phyloP scores from a whole-genome alignment of 2,113 vertebrate genomes.

The Leuciscus idus region DNA sequence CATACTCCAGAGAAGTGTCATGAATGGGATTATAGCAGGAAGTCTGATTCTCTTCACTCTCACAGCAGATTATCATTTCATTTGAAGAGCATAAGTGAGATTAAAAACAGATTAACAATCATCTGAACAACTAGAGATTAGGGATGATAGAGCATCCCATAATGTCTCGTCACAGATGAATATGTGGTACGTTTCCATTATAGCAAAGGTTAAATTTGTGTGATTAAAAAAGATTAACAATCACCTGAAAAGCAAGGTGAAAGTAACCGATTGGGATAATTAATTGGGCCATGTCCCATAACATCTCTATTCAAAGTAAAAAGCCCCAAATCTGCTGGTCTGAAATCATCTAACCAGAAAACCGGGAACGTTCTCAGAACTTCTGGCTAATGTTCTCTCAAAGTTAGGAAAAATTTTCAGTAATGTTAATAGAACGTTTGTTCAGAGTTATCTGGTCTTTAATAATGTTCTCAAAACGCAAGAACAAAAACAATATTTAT shows the following conservation, averaged over 20 bases:
- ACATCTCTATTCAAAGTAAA: background rate
- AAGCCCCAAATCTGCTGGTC: background rate
- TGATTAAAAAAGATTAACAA: constrained; percentile 13
- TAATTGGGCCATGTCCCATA: background rate
- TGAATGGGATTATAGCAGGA: background rate
- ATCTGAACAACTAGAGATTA: background rate
- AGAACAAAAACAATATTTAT: too few relatives aligned
- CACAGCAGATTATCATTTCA: constrained; percentile 5
- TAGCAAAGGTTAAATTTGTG: background rate
- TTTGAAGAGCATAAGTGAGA: background rate
- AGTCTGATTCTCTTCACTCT: constrained; percentile 24
- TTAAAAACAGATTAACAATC: constrained; percentile 17
- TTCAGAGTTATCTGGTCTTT: too few relatives aligned
- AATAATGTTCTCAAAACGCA: too few relatives aligned
- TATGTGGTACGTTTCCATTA: background rate
- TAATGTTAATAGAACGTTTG: too few relatives aligned
- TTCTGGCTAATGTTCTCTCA: too few relatives aligned
- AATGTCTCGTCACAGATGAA: background rate
- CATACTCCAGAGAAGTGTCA: background rate
- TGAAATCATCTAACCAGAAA: background rate
- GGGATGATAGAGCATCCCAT: background rate
- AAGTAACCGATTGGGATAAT: background rate
- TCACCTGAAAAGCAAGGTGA: background rate
- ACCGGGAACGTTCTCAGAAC: too few relatives aligned
- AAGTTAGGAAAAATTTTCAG: too few relatives aligned